These are phyloP conservation scores for Monoplex corrugatus DNA, from an alignment of 2,888 invertebrate species.

Conservation along the genomic window DNA sequence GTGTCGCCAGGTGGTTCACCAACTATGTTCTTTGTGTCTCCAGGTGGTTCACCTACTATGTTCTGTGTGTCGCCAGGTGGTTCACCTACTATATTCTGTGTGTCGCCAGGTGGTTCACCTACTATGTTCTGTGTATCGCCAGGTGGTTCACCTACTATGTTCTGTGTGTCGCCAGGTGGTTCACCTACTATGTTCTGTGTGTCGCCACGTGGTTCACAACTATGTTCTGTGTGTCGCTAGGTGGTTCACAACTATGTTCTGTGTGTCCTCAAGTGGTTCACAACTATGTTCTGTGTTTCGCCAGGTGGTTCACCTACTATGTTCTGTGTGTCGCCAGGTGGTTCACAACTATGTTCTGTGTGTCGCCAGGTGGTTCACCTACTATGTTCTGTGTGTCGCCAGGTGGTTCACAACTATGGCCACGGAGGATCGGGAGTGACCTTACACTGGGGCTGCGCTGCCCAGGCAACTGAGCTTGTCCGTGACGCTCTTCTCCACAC, in stretches of 20 bases:
- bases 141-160: not conserved
- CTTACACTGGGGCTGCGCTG: constrained; percentile 68
- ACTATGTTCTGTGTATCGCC: not conserved
- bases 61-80: no score
- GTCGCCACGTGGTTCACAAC: not conserved
- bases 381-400: constrained; percentile 43
- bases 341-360: constrained; percentile 64
- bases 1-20: constrained; percentile 4
- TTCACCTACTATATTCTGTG: not conserved
- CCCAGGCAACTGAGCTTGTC: constrained; percentile 55
- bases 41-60: no score
- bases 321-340: constrained; percentile 56
- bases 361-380: constrained; percentile 18
- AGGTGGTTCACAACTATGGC: constrained; percentile 70
- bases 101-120: not conserved
- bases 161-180: not conserved
- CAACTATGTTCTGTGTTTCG: constrained; percentile 60
- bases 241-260: not conserved
- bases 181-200: not conserved
- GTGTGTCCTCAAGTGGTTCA: constrained; percentile 62
- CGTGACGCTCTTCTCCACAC: constrained; percentile 28
- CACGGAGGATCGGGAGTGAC: constrained; percentile 68
- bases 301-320: not conserved
- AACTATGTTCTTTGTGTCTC: not conserved
- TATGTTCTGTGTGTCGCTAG: not conserved